Evolutionary conservation across 1,140 invertebrate genomes (phyloP).

Genomic region (Drosophila nebulosa): DNA sequence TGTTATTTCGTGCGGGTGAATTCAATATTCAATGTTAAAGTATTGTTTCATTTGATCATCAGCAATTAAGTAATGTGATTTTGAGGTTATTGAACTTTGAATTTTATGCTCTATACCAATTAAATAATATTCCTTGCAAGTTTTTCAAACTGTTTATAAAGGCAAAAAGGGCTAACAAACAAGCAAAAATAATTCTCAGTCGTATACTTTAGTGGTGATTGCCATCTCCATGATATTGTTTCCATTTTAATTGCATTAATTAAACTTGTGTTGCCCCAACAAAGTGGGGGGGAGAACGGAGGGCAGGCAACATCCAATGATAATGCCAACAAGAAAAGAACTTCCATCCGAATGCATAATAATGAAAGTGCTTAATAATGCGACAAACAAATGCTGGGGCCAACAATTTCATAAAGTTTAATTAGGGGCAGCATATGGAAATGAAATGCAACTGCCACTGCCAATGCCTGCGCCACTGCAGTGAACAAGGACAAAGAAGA

Average conservation of each 20-base stretch:
- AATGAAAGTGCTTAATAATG: constrained; percentile 40
- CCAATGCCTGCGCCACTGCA: too few relatives aligned
- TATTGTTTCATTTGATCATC: neutral
- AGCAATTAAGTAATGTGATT: neutral
- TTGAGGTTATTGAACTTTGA: too few relatives aligned
- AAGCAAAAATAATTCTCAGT: neutral
- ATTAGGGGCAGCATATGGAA: constrained; percentile 59
- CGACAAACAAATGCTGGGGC: constrained; percentile 22
- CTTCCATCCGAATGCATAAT: constrained; percentile 4
- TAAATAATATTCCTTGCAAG: too few relatives aligned
- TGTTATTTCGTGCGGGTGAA: neutral
- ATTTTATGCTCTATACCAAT: too few relatives aligned
- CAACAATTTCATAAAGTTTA: constrained; percentile 39
- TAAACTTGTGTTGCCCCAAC: neutral
- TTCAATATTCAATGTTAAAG: neutral
- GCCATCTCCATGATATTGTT: constrained; percentile 7
- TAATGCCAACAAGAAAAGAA: constrained; percentile 3
- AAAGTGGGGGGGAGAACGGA: neutral
- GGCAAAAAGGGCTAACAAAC: too few relatives aligned
- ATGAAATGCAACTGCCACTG: constrained; percentile 29
- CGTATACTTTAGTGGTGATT: neutral
- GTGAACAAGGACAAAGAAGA: neutral
- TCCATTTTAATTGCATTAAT: constrained; percentile 18
- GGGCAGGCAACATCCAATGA: neutral
- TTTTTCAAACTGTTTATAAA: too few relatives aligned